Percentiles rank a stretch among this genome's conserved stretches.
Conservation (phyloP, 2,797 vertebrate species). For the Falco novaeseelandiae region DNA sequence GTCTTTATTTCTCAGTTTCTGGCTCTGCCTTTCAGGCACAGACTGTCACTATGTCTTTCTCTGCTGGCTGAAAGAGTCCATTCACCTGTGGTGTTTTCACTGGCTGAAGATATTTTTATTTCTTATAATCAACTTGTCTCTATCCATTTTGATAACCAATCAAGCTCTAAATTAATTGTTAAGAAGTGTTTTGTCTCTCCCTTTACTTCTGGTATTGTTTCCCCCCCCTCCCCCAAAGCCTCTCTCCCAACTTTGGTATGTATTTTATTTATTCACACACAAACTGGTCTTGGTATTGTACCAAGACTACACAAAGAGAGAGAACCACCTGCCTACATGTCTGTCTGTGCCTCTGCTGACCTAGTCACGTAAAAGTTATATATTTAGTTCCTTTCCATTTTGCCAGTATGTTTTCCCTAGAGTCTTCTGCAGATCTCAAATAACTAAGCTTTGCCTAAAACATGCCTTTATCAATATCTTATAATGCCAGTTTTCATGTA, state of each 20-base stretch:
- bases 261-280: background rate
- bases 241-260: background rate
- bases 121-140: background rate
- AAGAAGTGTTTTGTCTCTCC: background rate
- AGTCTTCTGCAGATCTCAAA: background rate
- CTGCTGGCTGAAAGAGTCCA: conserved; percentile 30
- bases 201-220: background rate
- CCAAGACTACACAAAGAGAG: background rate
- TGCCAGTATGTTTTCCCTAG: background rate
- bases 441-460: background rate
- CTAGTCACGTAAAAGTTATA: background rate
- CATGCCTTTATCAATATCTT: background rate
- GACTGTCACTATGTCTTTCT: background rate
- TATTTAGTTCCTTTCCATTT: background rate
- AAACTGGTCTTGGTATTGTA: background rate
- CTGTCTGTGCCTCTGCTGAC: background rate
- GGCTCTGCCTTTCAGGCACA: background rate
- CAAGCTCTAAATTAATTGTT: background rate
- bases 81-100: conserved; percentile 24
- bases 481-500: background rate
- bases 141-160: background rate
- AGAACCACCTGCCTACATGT: background rate
- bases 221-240: accelerated
- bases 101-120: background rate
- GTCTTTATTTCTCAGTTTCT: conserved; percentile 27